These are phyloP conservation scores for Diphyllodes magnificus DNA, from an alignment of 2,113 vertebrate genomes.

Conservation along the genomic window DNA sequence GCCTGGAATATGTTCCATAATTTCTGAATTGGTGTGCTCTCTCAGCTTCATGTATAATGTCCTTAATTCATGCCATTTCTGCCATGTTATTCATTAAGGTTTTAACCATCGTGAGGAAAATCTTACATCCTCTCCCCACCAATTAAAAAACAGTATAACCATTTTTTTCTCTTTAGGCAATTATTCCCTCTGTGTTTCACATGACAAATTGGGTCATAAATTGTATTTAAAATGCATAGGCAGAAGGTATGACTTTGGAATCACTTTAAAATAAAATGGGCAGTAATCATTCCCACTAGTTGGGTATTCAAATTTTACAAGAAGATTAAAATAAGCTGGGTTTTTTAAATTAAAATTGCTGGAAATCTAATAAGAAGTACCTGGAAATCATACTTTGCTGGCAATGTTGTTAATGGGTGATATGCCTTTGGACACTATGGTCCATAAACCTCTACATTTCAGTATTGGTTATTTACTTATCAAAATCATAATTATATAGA, in stretches of 20 bases:
- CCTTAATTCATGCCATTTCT: background rate
- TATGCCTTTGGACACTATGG: background rate
- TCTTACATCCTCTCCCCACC: background rate
- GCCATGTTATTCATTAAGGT: background rate
- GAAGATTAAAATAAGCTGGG: background rate
- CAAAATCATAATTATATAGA: background rate
- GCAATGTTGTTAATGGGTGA: background rate
- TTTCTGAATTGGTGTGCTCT: background rate
- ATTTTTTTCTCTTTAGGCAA: background rate
- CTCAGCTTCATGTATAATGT: background rate
- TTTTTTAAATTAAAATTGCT: background rate
- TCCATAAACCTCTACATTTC: background rate
- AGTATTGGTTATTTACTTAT: background rate
- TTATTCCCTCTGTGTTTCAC: background rate
- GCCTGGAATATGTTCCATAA: background rate
- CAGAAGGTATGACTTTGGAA: background rate
- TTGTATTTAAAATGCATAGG: slow-evolving; percentile 17
- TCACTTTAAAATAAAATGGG: slow-evolving; percentile 14
- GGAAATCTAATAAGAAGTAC: background rate
- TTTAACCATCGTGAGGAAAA: background rate
- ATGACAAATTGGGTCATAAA: slow-evolving; percentile 1
- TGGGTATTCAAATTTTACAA: background rate
- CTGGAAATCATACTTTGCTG: background rate
- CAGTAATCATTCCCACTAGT: background rate
- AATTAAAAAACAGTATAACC: background rate